Base-by-base conservation (phyloP, 2,888 invertebrate genomes). In the Drosophila mettleri region DNA sequence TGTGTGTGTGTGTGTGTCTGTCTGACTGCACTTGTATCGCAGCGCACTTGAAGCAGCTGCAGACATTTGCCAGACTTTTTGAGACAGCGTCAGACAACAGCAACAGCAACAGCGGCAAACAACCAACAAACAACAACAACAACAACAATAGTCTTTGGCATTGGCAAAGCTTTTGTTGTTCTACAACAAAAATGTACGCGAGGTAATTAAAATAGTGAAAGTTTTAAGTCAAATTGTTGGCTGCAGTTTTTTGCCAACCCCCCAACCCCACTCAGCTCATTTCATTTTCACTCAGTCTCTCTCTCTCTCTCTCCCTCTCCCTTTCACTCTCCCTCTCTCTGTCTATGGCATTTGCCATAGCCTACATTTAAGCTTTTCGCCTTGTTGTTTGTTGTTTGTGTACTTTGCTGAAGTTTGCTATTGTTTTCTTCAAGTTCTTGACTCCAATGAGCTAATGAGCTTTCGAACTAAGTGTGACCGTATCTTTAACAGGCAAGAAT, bases 201-300 rank as follows among this genome's bases (percentile, higher is more conserved):
- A 48, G 78, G 80, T 78, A 86, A 86, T 87, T 87, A 87, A 86
- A 86, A 83, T 84, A 87, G 86, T 87, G 86, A 86, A 86, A 86
- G 86, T 86, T 84, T 68, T 41, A 39, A 58, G 48, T 64, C 71
- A 70, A 70, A 70, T 58, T 68, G 66, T 54, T 67, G 59, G 34
- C n/a, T 41, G 36, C 20, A 48, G n/a, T 34, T 46, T 27, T 31
- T 20, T 10, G 29, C 43, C 41, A 7, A 24, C n/a, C 54, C 12
- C 38, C 41, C 7, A 16, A 8, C 36, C 9, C 22, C 54, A 33
- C 34, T 43, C 8, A 24, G 20, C 18, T 7, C 9, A 51, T 8
- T 38, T 1, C 49, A 22, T 14, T 29, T 18, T 9, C 33, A 10
- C 31, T 16, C 29, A 0, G 29, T 5, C 20, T 2, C 36, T 36